phyloP scores from a whole-genome alignment of 2,797 vertebrate species.

The Lepidocolaptes lacrymiger region DNA sequence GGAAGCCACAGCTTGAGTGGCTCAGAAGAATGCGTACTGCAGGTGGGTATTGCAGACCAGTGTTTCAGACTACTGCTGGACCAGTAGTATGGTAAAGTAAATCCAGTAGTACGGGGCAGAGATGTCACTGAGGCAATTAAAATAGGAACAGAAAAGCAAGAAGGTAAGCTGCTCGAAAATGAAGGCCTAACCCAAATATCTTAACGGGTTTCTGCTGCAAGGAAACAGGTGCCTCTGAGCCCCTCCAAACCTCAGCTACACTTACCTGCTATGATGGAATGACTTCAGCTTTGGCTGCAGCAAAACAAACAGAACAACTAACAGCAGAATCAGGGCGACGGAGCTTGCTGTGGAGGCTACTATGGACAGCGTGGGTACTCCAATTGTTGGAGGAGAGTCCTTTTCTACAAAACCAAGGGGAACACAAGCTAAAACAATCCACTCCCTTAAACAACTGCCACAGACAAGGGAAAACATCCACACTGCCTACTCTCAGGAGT shows the following conservation, averaged over 20 bases:
- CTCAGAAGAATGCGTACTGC: neutral
- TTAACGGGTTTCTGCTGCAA: neutral
- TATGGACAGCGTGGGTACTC: constrained; percentile 91
- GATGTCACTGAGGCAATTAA: neutral
- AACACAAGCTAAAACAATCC: neutral
- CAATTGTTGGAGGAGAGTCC: constrained; percentile 81
- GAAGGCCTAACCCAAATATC: neutral
- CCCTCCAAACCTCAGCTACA: neutral
- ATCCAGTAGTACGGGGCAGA: neutral
- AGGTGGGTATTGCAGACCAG: neutral
- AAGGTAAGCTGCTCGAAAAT: neutral
- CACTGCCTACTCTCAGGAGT: neutral
- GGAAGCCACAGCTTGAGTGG: neutral
- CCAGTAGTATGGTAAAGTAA: neutral
- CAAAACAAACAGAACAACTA: constrained; percentile 93
- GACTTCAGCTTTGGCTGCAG: constrained; percentile 95
- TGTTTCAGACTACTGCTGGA: neutral
- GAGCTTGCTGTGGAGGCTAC: constrained; percentile 95
- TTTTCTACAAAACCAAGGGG: constrained; percentile 77
- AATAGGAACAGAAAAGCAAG: neutral
- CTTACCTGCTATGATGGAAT: constrained; percentile 93
- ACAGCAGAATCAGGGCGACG: constrained; percentile 90
- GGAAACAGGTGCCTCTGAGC: neutral
- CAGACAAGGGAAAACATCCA: neutral
- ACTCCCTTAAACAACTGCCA: neutral